Evolutionary conservation across 2,113 vertebrate genomes (phyloP).

Genomic region (Oreochromis tanganicae): DNA sequence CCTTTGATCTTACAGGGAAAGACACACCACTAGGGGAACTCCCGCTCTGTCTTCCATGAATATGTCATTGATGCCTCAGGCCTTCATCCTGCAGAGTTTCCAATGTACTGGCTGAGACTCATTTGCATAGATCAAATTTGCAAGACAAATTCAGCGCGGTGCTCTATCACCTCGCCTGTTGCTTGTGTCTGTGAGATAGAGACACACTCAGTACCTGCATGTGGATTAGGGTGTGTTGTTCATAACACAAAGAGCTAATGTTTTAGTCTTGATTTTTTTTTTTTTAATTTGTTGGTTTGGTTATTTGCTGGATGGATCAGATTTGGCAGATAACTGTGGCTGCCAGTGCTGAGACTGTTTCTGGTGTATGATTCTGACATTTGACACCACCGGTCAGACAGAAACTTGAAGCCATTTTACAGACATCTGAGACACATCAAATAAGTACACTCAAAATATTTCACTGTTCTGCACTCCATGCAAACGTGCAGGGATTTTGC

Average conservation of each 20-base stretch:
- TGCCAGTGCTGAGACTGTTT: background rate
- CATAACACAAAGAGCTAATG: background rate
- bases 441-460: background rate
- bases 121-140: constrained; percentile 86
- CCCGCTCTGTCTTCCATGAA: background rate
- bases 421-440: background rate
- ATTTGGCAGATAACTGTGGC: background rate
- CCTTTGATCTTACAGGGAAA: background rate
- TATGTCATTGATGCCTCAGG: constrained; percentile 11
- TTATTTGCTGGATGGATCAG: background rate
- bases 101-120: constrained; percentile 5
- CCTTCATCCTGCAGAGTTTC: constrained; percentile 5
- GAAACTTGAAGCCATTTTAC: background rate
- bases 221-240: background rate
- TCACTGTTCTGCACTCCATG: background rate
- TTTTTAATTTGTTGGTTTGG: rapidly evolving
- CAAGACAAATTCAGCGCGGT: constrained; percentile 77
- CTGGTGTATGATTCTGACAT: background rate
- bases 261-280: constrained; percentile 5
- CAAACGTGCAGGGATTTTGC: background rate
- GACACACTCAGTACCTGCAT: background rate
- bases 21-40: background rate
- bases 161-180: background rate
- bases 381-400: background rate
- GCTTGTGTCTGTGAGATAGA: background rate